These are phyloP conservation scores for Pseudomugil tenellus DNA, from an alignment of 2,797 vertebrate genomes.

Conservation along the genomic window DNA sequence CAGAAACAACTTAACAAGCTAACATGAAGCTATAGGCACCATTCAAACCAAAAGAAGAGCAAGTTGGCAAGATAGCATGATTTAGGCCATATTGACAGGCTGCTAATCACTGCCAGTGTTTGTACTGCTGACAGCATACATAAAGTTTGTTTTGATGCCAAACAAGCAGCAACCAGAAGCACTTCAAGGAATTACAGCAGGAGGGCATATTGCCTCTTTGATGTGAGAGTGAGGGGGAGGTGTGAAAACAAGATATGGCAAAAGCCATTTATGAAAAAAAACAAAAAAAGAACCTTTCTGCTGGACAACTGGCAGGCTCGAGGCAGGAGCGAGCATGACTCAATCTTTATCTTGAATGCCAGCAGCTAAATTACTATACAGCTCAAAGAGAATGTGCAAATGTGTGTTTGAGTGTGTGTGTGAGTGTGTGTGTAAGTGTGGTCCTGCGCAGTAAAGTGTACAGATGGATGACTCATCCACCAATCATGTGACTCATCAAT, in stretches of 20 bases:
- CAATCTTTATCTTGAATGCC: slow-evolving; percentile 80
- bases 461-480: slow-evolving; percentile 87
- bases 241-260: slow-evolving; percentile 63
- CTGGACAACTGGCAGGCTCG: slow-evolving; percentile 60
- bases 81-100: slow-evolving; percentile 49
- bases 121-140: slow-evolving; percentile 32
- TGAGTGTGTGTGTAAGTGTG: slow-evolving; percentile 33
- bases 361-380: slow-evolving; percentile 79
- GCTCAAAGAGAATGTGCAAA: slow-evolving; percentile 61
- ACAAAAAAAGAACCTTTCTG: slow-evolving; percentile 40
- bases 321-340: slow-evolving; percentile 65
- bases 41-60: slow-evolving; percentile 35
- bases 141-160: slow-evolving; percentile 58
- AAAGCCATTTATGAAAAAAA: slow-evolving; percentile 59
- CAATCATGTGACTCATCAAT: slow-evolving; percentile 90
- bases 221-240: slow-evolving; percentile 58
- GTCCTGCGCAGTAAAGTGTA: slow-evolving; percentile 83
- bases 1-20: slow-evolving; percentile 25
- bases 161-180: slow-evolving; percentile 43
- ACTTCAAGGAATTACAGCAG: slow-evolving; percentile 62
- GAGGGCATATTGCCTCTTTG: slow-evolving; percentile 48
- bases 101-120: slow-evolving; percentile 51
- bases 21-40: slow-evolving; percentile 31
- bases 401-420: slow-evolving; percentile 6
- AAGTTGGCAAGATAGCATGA: slow-evolving; percentile 35